Base-by-base conservation (phyloP, 2,113 vertebrate genomes). In the Poeciliopsis prolifica region DNA sequence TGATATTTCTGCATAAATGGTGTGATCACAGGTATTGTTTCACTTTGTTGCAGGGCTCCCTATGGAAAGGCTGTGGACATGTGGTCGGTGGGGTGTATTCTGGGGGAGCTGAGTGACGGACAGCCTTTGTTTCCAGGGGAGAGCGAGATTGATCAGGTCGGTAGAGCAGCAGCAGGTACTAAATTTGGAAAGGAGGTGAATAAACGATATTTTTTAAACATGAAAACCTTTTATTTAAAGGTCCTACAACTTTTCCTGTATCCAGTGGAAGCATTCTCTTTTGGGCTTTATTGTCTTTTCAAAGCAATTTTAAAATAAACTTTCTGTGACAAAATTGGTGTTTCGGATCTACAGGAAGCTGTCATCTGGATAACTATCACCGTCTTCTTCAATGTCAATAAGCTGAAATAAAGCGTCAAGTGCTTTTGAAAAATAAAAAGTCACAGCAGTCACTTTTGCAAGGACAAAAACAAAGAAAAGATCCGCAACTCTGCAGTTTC, bases 1-100 rank as follows among this genome's bases (percentile, higher is more conserved):
- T 80, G 1, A 37, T 22, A 51, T 28, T 74, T 74, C 1, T 64
- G 37, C 40, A 29, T 14, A 31, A 26, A 65, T 42, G 26, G 13
- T 17, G n/a, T 19, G 24, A 12, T 60, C 7, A 37, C 74, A 58
- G 26, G 4, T 28, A 68, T 28, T 67, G 51, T 65, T 28, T 75
- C 66, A 65, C 0, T 24, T 24, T 10, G 0, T 68, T 61, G 26
- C 94, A 98, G 97, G 82, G 97, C 97, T 84, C 97, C 98, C 26
- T 99, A 99, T 61, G 97, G 98, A 29, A 99, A 99, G 81, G 97
- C 98, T 0, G 98, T 99, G 92, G 98, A 99, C 93, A 99, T 99
- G 98, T 99, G 98, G 98, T 99, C 98, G 0, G 98, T 99, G 58
- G 98, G 98, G 85, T 99, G 98, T 70, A 99, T 99, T 90, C 95